Conservation (phyloP, 2,113 vertebrate species). For the Epinephelus cyanopodus region DNA sequence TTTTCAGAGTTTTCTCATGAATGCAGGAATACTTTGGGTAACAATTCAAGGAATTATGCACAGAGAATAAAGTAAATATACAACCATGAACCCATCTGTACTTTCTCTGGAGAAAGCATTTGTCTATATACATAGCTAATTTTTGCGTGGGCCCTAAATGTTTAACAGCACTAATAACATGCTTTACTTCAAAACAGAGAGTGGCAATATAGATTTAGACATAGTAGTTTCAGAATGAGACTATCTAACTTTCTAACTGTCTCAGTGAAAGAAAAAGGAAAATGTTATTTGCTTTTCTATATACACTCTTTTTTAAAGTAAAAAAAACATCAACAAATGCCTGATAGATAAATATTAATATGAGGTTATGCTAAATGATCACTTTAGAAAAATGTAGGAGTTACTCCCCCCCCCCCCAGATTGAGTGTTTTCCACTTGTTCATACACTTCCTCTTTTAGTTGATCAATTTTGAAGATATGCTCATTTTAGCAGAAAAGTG, state of each 20-base stretch:
- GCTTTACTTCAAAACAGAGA: too few species aligned
- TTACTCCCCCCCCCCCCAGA: too few species aligned
- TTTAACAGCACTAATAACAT: background rate
- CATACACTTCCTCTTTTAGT: too few species aligned
- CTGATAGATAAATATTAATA: background rate
- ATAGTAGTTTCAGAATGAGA: too few species aligned
- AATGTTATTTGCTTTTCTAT: background rate
- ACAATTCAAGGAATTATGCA: too few species aligned
- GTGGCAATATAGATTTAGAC: too few species aligned
- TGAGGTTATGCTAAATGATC: background rate
- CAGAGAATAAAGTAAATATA: background rate
- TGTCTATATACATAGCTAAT: too few species aligned
- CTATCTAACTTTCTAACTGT: too few species aligned
- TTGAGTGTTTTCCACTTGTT: too few species aligned
- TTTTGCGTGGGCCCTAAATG: background rate
- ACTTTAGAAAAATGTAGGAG: too few species aligned
- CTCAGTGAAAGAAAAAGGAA: background rate
- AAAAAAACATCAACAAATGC: background rate
- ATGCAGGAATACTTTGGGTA: background rate
- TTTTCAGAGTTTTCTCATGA: background rate
- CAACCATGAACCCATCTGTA: background rate
- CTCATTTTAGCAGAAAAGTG: too few species aligned
- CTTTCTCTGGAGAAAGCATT: background rate
- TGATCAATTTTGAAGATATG: too few species aligned
- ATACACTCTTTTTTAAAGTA: background rate